Base-by-base conservation (phyloP, 2,888 invertebrate genomes). In the Plagiodera versicolora region DNA sequence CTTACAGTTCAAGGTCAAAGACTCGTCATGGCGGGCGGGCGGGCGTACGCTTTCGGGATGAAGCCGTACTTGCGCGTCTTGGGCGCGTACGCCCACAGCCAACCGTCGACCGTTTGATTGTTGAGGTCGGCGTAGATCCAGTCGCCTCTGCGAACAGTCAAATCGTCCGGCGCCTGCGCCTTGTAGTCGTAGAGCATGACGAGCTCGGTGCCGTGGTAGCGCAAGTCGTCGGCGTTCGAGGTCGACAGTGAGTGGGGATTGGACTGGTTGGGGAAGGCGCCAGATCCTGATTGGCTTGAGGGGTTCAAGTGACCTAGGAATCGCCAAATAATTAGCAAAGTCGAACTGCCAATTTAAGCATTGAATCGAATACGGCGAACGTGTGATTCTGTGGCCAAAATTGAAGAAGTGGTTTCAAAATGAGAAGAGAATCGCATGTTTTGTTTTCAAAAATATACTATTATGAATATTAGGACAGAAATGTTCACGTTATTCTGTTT, bases 141-240 rank as follows among this genome's bases (percentile, higher is more conserved):
- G 77, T 97, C 95, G 8, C 96, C 95, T 57, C 95, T 85, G 69
- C 92, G 86, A 62, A 96, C 94, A 4, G 93, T 91, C 60, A 97
- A 82, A 81, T 95, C 95, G 77, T 95, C 95, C 0, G 95, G 94
- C 46, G 95, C 94, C 83, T 95, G 94, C 47, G 95, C 91, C 85
- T 95, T 95, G 81, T 95, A 97, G 83, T 96, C 95, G 77, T 95
- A 95, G 17, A 96, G 85, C 89, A 95, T 94, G 70, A 96, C 94
- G 75, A 95, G 84, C 79, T 95, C 95, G 0, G 94, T 94, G 63
- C 95, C 95, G 76, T 91, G 91, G 80, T 90, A 91, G 56, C 91
- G 85, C 18, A 89, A 83, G 74, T 92, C 92, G 68, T 87, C 87
- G 1, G 75, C 78, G 52, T 74, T 77, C 30, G 77, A 75, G 14